Base-by-base conservation (phyloP, 2,797 vertebrate species). In the Lagodon rhomboides region DNA sequence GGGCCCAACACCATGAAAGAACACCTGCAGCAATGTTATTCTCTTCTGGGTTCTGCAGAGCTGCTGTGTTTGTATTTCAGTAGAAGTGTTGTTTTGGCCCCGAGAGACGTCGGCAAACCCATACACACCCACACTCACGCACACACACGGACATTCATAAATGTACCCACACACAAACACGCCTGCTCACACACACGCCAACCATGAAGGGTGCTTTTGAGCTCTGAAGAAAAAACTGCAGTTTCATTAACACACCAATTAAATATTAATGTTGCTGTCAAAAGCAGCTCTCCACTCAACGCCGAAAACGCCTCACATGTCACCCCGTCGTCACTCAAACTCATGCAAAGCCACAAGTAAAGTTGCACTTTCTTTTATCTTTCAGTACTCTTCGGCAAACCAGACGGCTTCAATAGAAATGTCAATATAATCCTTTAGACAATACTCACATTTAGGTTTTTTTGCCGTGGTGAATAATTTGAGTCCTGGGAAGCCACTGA, bases 201-300 rank as follows among this genome's bases (percentile, higher is more conserved):
- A n/a, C 43, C 56, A 77, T 72, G 75, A 60, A 25, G 3, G 53
- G 73, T 65, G 15, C 56, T 75, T 82, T 83, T 72, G 41, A 74
- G 63, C 44, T 61, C 55, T 69, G 25, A 4, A 10, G n/a, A 75
- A 49, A 73, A 44, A 41, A 3, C 41, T 72, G 64, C 77, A 89
- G 64, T 85, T 61, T 91, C 77, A 89, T 86, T 87, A 90, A 90
- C 80, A 82, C 72, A 44, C 15, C 27, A 9, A 87, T 93, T 76
- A 92, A 94, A 92, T 87, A 92, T 87, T 93, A 85, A 93, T 87
- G 43, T 4, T 38, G 68, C 75, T 79, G 82, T 89, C 83, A 86
- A 75, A 80, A 71, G 64, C 51, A 76, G 49, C 67, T 75, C 68
- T 68, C 59, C 68, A 38, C 62, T 79, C 74, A 38, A 73, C n/a